phyloP scores from a whole-genome alignment of 2,888 invertebrate species.

The Colostygia pectinataria region DNA sequence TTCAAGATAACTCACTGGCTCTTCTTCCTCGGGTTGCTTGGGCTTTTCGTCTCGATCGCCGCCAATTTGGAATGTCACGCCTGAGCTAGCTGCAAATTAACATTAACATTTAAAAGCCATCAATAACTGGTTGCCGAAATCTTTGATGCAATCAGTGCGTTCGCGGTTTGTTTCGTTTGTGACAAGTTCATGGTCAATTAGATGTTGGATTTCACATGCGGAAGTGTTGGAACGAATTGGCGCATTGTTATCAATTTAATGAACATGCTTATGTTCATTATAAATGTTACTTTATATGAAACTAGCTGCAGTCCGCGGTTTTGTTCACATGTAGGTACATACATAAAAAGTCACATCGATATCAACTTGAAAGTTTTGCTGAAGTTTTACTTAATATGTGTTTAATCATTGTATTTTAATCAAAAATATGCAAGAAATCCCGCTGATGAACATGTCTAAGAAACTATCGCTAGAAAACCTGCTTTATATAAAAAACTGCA shows the following conservation, averaged over 20 bases:
- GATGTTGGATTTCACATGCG: background rate
- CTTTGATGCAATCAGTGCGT: constrained; percentile 1
- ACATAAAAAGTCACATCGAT: no score
- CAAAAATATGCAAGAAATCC: no score
- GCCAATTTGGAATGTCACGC: constrained; percentile 88
- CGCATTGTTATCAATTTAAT: background rate
- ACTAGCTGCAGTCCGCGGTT: no score
- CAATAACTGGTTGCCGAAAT: background rate
- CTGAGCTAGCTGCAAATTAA: constrained; percentile 72
- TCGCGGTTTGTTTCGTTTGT: background rate
- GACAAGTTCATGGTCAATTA: background rate
- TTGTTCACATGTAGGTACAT: no score
- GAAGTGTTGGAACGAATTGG: background rate
- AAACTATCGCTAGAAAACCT: no score
- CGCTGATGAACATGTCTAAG: no score
- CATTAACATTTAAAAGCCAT: background rate
- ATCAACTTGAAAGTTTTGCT: no score
- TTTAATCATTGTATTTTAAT: no score
- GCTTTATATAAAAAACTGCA: no score
- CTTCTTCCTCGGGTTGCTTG: constrained; percentile 80
- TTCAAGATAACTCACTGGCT: constrained; percentile 66
- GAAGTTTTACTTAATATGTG: no score
- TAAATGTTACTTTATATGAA: no score
- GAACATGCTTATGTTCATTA: no score
- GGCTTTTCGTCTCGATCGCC: constrained; percentile 84